A percentile compares a stretch with the other conserved stretches of the same genome.
Evolutionary conservation across 92 coral and sea anemone species (phyloP).

Genomic region (Paragorgia papillata): DNA sequence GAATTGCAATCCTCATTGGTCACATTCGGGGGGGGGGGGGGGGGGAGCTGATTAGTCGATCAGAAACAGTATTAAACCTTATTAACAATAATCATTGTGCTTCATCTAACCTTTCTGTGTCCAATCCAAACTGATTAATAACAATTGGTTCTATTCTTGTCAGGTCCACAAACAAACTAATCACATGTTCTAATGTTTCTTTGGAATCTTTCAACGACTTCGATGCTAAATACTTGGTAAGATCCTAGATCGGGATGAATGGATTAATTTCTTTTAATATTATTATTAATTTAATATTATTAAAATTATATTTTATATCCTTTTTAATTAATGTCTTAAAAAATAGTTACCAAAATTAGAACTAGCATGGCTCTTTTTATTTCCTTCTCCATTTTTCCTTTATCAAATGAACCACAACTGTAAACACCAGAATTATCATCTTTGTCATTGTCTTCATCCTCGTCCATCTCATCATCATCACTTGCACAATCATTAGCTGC

Average conservation of each 20-base stretch:
- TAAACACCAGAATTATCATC: conserved; percentile 39
- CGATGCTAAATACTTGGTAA: conserved; percentile 62
- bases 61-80: no score
- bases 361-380: conserved; percentile 15
- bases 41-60: no score
- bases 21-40: no score
- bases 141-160: conserved; percentile 70
- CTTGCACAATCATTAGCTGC: not conserved
- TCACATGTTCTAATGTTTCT: conserved; percentile 71
- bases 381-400: conserved; percentile 11
- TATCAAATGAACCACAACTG: conserved; percentile 19
- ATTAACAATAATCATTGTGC: no score
- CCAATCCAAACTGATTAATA: conserved; percentile 38
- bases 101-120: conserved; percentile 50
- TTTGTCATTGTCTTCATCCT: conserved; percentile 46
- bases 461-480: conserved; percentile 21
- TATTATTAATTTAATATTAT: no score
- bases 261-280: no score
- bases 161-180: conserved; percentile 74
- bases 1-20: no score
- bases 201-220: conserved; percentile 84
- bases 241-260: conserved; percentile 60
- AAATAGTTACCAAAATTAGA: conserved; percentile 9
- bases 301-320: no score
- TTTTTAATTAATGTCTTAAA: no score